Conservation (phyloP, 2,113 vertebrate genomes). For the Calcarius ornatus region DNA sequence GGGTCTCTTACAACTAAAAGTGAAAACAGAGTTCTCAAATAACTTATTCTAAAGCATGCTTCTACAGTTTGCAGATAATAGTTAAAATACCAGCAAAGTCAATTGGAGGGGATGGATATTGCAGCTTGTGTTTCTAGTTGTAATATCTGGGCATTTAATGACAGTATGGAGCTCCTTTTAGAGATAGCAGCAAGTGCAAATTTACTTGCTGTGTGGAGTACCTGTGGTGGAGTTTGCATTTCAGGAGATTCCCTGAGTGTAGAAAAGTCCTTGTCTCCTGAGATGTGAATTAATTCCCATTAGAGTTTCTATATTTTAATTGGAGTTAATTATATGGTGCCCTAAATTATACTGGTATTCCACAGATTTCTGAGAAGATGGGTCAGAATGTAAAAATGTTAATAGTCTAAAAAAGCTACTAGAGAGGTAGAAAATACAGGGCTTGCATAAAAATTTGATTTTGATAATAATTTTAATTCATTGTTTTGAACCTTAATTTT, state of each 20-base stretch:
- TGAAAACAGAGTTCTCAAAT: background rate
- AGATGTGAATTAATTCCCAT: background rate
- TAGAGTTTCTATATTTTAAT: background rate
- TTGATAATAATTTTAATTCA: background rate
- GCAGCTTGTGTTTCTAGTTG: background rate
- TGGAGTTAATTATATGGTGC: conserved; percentile 18
- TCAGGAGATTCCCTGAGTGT: background rate
- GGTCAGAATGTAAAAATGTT: background rate
- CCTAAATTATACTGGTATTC: background rate
- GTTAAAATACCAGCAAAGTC: background rate
- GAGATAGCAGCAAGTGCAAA: background rate
- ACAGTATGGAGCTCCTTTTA: background rate
- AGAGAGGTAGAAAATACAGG: background rate
- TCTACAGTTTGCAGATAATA: background rate
- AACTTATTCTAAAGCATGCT: background rate
- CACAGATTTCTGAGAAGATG: background rate
- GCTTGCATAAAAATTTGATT: background rate
- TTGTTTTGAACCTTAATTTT: background rate
- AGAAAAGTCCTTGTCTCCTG: background rate
- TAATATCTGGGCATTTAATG: background rate
- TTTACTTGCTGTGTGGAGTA: background rate
- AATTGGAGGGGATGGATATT: background rate
- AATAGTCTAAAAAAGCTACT: background rate
- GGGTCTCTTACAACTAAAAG: background rate
- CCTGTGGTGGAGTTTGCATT: background rate